Evolutionary conservation across 2,797 vertebrate species (phyloP).

Genomic region (Hippoglossus hippoglossus): DNA sequence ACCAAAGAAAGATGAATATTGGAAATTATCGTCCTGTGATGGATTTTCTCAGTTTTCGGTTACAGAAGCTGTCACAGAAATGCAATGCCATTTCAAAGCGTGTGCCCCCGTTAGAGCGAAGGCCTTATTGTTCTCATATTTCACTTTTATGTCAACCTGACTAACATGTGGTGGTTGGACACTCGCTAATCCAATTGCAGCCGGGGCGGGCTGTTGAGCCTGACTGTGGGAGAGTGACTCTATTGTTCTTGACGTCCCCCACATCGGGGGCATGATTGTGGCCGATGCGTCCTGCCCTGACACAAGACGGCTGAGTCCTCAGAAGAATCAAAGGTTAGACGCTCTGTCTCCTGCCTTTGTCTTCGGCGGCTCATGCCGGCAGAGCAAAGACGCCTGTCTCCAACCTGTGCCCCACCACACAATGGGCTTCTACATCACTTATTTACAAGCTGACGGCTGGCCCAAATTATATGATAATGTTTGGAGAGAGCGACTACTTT

Average conservation of each 20-base stretch:
- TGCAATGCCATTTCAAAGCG: conserved; percentile 61
- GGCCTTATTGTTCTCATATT: conserved; percentile 74
- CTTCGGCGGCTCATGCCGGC: conserved; percentile 78
- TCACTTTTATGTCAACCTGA: conserved; percentile 82
- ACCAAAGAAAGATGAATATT: conserved; percentile 31
- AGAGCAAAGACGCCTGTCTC: conserved; percentile 85
- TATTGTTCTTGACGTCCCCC: conserved; percentile 78
- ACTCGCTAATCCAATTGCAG: conserved; percentile 80
- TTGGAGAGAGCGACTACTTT: conserved; percentile 76
- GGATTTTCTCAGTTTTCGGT: conserved; percentile 20
- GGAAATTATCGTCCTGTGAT: background rate
- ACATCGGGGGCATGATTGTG: conserved; percentile 78
- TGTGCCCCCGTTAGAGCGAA: conserved; percentile 33
- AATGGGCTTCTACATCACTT: conserved; percentile 85
- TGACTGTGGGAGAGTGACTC: conserved; percentile 73
- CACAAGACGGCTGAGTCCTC: conserved; percentile 77
- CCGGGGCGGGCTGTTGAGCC: conserved; percentile 59
- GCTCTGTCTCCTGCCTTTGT: conserved; percentile 86
- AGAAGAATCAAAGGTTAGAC: conserved; percentile 88
- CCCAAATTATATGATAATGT: conserved; percentile 83
- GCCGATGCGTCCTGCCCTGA: conserved; percentile 77
- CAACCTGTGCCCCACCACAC: conserved; percentile 83
- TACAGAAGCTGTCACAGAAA: conserved; percentile 45
- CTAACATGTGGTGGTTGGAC: conserved; percentile 76
- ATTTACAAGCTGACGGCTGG: conserved; percentile 85